Base-by-base conservation (phyloP, 2,113 vertebrate genomes). In the Lagopus leucura region DNA sequence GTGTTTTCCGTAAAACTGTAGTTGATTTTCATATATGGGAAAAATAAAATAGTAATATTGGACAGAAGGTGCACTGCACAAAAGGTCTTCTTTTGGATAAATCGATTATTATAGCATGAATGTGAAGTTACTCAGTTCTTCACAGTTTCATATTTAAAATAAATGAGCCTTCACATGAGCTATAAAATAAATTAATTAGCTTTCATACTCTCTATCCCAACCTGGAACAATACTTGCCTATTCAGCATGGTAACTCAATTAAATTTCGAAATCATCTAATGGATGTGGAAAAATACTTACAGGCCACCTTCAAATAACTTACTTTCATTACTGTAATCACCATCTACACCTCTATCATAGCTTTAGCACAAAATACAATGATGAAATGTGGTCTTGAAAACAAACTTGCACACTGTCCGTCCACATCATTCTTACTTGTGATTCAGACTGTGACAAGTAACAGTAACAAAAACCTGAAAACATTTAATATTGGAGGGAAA, bases 1-100 rank as follows among this genome's bases (percentile, higher is more conserved):
- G 15, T 72, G 52, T 82, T 82, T 96, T 84, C 67, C 91, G 50
- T 80, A 89, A 94, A 95, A 91, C 24, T 79, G 55, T 63, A 66
- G 32, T 55, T 85, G 50, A 76, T 75, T 89, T 94, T 90, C 71
- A 88, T 30, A 86, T 76, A 84, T 58, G 45, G 30, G 45, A 32
- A 79, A 91, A 91, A 32, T 45, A 83, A 80, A 90, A 57, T 70
- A 15, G 50, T 16, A 83, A 20, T 61, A 84, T 48, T 45, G 92
- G 63, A 52, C 81, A 79, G 50, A 85, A 63, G 10, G 50, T 52
- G 47, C 22, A 43, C 38, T 36, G n/a, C 60, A 67, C 48, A 76
- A 81, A 66, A 65, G 38, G 60, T 32, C 27, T 87, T 54, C 34
- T 9, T 45, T 25, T 88, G 40, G 16, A 54, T 58, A 89, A 58